A percentile compares a stretch with the other conserved stretches of the same genome.
phyloP scores from a whole-genome alignment of 2,888 invertebrate species.

The Ferdinandea cuprea region DNA sequence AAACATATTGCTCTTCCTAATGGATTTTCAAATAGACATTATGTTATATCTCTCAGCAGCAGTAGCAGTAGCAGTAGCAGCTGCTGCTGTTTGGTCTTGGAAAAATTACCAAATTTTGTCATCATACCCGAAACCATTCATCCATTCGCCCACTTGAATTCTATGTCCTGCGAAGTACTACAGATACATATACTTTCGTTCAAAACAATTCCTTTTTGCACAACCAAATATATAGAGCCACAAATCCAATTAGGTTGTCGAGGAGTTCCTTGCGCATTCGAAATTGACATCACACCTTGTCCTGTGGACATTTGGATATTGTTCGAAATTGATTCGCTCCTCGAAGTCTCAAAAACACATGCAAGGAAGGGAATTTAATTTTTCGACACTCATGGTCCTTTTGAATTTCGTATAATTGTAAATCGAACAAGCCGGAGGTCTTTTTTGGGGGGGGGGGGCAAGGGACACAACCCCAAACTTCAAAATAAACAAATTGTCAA shows the following conservation, averaged over 20 bases:
- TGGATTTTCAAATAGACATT: constrained; percentile 37
- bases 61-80: too few relatives aligned
- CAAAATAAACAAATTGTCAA: constrained; percentile 70
- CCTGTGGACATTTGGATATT: background rate
- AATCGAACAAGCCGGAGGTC: constrained; percentile 25
- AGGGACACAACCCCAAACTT: too few relatives aligned
- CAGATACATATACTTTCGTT: constrained; percentile 18
- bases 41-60: background rate
- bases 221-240: constrained; percentile 36
- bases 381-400: constrained; percentile 37
- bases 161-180: constrained; percentile 23
- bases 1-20: background rate
- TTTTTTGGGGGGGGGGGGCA: too few relatives aligned
- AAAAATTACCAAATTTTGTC: constrained; percentile 22
- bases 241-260: constrained; percentile 56
- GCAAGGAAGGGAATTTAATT: constrained; percentile 38
- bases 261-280: constrained; percentile 5
- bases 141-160: constrained; percentile 13
- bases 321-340: background rate
- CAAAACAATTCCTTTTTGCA: constrained; percentile 13
- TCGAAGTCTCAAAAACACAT: background rate
- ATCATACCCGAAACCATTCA: constrained; percentile 1
- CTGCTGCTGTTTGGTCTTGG: background rate
- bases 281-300: constrained; percentile 56
- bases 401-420: constrained; percentile 46